Conservation (phyloP, 1,140 invertebrate genomes). For the Oedothorax gibbosus region DNA sequence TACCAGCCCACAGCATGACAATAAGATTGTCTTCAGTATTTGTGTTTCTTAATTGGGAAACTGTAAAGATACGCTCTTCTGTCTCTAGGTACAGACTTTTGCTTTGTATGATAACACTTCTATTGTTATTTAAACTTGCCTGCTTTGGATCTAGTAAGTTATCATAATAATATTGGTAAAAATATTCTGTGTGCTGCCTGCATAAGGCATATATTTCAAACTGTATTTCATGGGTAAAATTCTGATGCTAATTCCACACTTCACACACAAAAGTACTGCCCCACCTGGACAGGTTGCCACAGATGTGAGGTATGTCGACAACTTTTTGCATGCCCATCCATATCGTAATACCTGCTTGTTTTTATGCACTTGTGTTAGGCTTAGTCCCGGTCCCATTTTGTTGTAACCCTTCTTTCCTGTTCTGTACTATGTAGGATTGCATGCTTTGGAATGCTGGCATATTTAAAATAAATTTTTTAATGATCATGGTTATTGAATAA, state of each 20-base stretch:
- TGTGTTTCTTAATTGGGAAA: too few relatives aligned
- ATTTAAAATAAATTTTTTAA: too few relatives aligned
- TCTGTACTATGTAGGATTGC: neutral
- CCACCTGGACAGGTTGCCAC: conserved; percentile 65
- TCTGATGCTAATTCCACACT: conserved; percentile 60
- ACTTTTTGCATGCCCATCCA: conserved; percentile 49
- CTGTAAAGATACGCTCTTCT: too few relatives aligned
- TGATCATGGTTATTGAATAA: too few relatives aligned
- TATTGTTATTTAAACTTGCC: conserved; percentile 4
- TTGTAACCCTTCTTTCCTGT: neutral
- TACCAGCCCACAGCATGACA: too few relatives aligned
- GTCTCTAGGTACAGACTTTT: too few relatives aligned
- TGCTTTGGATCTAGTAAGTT: conserved; percentile 53
- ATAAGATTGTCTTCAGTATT: too few relatives aligned
- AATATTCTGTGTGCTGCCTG: conserved; percentile 23
- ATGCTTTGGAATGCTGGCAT: neutral
- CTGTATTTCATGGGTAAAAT: conserved; percentile 54
- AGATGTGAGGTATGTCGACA: conserved; percentile 64
- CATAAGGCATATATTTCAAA: conserved; percentile 46
- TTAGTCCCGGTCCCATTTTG: neutral
- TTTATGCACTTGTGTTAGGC: conserved; percentile 16
- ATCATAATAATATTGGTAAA: neutral
- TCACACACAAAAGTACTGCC: conserved; percentile 63
- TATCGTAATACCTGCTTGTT: conserved; percentile 16
- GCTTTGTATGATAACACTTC: too few relatives aligned